These are phyloP conservation scores for Hippolais icterina DNA, from an alignment of 2,113 vertebrate species.

Conservation along the genomic window DNA sequence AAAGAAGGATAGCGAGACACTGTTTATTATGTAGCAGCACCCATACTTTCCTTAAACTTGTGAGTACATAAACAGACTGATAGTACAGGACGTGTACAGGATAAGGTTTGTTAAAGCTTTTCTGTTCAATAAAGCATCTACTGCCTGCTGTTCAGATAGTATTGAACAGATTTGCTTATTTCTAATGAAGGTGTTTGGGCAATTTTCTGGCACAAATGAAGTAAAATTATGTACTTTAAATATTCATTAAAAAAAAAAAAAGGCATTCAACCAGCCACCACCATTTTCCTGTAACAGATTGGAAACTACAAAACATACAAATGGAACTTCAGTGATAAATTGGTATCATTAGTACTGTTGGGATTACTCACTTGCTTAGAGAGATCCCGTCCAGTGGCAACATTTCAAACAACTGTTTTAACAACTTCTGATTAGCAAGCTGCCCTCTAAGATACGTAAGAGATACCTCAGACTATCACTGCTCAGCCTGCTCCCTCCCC, in stretches of 20 bases:
- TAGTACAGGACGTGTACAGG: conserved; percentile 60
- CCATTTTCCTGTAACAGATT: conserved; percentile 71
- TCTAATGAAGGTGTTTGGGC: conserved; percentile 76
- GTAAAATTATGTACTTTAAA: conserved; percentile 76
- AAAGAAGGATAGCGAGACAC: conserved; percentile 57
- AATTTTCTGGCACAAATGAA: conserved; percentile 76
- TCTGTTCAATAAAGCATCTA: conserved; percentile 79
- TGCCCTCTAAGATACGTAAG: not conserved
- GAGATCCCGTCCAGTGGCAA: conserved; percentile 43
- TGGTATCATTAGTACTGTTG: conserved; percentile 59
- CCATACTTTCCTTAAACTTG: conserved; percentile 66
- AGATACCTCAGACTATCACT: not conserved
- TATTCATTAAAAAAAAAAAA: conserved; percentile 59
- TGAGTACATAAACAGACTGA: conserved; percentile 58
- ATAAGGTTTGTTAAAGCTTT: conserved; percentile 75
- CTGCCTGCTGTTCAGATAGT: conserved; percentile 73
- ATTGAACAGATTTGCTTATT: conserved; percentile 76
- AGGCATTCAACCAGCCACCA: conserved; percentile 35
- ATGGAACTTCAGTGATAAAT: conserved; percentile 70
- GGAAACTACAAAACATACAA: conserved; percentile 67
- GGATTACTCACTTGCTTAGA: conserved; percentile 71
- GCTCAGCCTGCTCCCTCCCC: not conserved
- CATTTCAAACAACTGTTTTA: conserved; percentile 60
- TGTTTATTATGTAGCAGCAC: conserved; percentile 66
- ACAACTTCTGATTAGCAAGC: conserved; percentile 35